Conservation (phyloP, 2,888 invertebrate genomes). For the Phytoseiulus persimilis region DNA sequence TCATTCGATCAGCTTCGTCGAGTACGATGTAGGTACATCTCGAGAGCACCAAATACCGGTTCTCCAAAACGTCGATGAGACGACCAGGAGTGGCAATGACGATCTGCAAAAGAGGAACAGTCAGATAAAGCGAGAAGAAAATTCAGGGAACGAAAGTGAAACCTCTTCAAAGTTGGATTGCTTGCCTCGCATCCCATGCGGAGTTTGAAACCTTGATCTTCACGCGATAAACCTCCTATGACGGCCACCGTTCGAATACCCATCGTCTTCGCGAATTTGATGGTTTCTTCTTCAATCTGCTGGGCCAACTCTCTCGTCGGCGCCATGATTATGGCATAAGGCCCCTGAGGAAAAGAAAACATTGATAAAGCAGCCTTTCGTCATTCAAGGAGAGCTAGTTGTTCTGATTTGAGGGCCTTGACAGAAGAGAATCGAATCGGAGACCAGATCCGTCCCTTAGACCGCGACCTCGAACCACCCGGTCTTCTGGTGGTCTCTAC, state of each 20-base stretch:
- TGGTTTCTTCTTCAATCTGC: slow-evolving; percentile 97
- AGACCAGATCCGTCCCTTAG: too few species aligned
- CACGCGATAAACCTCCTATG: slow-evolving; percentile 79
- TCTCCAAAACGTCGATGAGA: slow-evolving; percentile 95
- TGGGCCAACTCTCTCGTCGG: slow-evolving; percentile 99
- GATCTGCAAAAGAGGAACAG: slow-evolving; percentile 56
- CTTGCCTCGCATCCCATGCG: slow-evolving; percentile 84
- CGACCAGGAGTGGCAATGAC: slow-evolving; percentile 99
- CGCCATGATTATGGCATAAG: slow-evolving; percentile 96
- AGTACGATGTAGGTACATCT: slow-evolving; percentile 92
- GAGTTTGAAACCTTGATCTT: slow-evolving; percentile 94
- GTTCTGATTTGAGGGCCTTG: background rate
- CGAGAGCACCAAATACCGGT: slow-evolving; percentile 87
- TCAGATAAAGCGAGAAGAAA: background rate
- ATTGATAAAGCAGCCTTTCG: too few species aligned
- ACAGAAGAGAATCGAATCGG: too few species aligned
- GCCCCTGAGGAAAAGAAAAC: slow-evolving; percentile 65
- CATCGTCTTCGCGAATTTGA: slow-evolving; percentile 86
- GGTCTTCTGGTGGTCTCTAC: too few species aligned
- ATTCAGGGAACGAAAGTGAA: background rate
- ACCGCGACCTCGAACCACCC: too few species aligned
- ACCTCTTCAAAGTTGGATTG: background rate
- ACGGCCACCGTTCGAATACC: slow-evolving; percentile 90
- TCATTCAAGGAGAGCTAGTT: slow-evolving; percentile 37
- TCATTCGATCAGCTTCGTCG: slow-evolving; percentile 91